These are phyloP conservation scores for Falco punctatus DNA, from an alignment of 2,113 vertebrate species.

Conservation along the genomic window DNA sequence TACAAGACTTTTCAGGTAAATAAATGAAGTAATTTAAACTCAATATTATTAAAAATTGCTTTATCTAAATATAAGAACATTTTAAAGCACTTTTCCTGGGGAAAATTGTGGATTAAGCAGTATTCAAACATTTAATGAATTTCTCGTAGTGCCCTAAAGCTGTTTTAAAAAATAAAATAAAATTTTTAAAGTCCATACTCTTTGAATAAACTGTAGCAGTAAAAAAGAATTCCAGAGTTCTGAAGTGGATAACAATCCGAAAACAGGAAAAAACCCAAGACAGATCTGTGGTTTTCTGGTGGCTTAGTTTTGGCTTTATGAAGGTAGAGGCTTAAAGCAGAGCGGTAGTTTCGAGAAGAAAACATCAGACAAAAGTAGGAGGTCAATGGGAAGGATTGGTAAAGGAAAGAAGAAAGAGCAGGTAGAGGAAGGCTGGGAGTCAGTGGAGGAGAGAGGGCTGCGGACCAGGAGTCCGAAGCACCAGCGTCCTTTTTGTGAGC, in stretches of 20 bases:
- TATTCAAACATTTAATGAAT: background rate
- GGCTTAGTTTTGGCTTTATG: background rate
- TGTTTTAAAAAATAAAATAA: background rate
- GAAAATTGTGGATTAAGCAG: background rate
- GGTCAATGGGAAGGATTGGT: background rate
- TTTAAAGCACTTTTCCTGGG: background rate
- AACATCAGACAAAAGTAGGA: background rate
- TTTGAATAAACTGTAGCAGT: background rate
- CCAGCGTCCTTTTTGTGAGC: background rate
- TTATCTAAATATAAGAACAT: background rate
- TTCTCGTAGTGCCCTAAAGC: background rate
- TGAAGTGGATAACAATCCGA: background rate
- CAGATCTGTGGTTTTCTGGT: background rate
- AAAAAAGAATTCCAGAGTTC: background rate
- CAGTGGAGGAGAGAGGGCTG: background rate
- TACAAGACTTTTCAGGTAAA: background rate
- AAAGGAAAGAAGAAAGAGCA: background rate
- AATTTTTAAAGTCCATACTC: accelerated
- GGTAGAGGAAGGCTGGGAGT: background rate
- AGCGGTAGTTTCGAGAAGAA: background rate
- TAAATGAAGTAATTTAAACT: background rate
- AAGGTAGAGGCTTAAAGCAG: background rate
- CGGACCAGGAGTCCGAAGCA: background rate
- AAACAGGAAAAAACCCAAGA: background rate
- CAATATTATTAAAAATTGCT: background rate